These are phyloP conservation scores for Trichacis sp. DNA, from an alignment of 2,888 invertebrate genomes.

Conservation along the genomic window DNA sequence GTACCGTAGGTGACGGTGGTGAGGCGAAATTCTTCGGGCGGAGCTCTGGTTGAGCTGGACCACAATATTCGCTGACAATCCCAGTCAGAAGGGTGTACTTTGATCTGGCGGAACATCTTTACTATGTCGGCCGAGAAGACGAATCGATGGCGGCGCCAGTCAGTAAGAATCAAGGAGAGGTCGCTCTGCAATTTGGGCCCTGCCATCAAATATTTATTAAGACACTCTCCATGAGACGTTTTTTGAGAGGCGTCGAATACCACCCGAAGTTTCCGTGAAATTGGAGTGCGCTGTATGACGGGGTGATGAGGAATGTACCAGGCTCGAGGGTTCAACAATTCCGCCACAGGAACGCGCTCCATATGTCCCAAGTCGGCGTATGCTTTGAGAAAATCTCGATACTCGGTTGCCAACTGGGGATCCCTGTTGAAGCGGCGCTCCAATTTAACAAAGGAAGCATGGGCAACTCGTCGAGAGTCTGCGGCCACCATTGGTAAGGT, in stretches of 20 bases:
- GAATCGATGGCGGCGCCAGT: not conserved
- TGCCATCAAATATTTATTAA: no score
- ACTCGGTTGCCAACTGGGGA: not conserved
- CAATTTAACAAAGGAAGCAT: not conserved
- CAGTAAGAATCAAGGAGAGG: not conserved
- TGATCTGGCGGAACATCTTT: no score
- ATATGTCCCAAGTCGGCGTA: no score
- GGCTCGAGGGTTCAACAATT: no score
- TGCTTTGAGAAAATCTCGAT: conserved; percentile 2
- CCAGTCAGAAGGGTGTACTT: not conserved
- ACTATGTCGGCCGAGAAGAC: not conserved
- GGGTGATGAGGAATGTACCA: no score
- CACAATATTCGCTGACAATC: not conserved
- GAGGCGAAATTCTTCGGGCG: not conserved
- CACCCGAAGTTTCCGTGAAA: no score
- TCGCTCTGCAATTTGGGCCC: not conserved
- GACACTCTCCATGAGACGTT: no score
- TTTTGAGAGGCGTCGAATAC: no score
- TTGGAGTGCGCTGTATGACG: no score
- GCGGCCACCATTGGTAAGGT: not conserved
- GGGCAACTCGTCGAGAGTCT: not conserved
- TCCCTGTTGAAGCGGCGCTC: not conserved
- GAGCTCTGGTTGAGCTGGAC: not conserved
- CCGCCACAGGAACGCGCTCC: no score
- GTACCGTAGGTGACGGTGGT: not conserved